A percentile compares a stretch with the other conserved stretches of the same genome.
Conservation (phyloP, 2,888 invertebrate species). For the Allophyes oxyacanthae region DNA sequence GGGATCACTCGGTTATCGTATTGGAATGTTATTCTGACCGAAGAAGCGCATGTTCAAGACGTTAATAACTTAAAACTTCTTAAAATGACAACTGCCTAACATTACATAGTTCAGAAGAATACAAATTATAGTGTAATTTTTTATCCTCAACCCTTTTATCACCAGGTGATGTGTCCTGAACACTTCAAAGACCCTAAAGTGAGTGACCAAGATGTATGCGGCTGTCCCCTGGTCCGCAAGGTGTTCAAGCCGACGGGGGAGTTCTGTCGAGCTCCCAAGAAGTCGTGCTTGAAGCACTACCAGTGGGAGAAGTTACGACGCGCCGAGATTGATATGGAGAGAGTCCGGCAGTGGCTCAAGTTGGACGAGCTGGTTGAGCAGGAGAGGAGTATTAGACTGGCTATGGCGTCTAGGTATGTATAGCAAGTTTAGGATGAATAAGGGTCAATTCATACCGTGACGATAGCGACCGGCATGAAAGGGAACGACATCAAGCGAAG, state of each 20-base stretch:
- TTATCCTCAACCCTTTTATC: slow-evolving; percentile 10
- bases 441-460: too few relatives aligned
- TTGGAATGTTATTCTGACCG: too few relatives aligned
- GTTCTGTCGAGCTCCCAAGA: slow-evolving; percentile 96
- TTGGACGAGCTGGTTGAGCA: slow-evolving; percentile 98
- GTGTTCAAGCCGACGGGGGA: slow-evolving; percentile 96
- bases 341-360: slow-evolving; percentile 97
- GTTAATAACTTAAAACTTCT: too few relatives aligned
- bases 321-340: slow-evolving; percentile 98
- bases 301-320: slow-evolving; percentile 98
- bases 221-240: slow-evolving; percentile 96
- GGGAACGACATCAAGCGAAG: too few relatives aligned
- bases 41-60: too few relatives aligned
- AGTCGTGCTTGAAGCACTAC: slow-evolving; percentile 96
- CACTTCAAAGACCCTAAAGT: slow-evolving; percentile 98
- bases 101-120: too few relatives aligned
- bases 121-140: background rate
- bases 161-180: slow-evolving; percentile 96
- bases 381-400: slow-evolving; percentile 95
- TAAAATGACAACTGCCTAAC: too few relatives aligned
- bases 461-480: too few relatives aligned
- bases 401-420: slow-evolving; percentile 88
- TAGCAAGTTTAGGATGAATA: background rate
- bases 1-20: too few relatives aligned
- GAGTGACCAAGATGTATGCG: slow-evolving; percentile 96